Percentiles rank a stretch among this genome's conserved stretches.
phyloP scores from a whole-genome alignment of 2,888 invertebrate species.

The Drosophila mayaguana region DNA sequence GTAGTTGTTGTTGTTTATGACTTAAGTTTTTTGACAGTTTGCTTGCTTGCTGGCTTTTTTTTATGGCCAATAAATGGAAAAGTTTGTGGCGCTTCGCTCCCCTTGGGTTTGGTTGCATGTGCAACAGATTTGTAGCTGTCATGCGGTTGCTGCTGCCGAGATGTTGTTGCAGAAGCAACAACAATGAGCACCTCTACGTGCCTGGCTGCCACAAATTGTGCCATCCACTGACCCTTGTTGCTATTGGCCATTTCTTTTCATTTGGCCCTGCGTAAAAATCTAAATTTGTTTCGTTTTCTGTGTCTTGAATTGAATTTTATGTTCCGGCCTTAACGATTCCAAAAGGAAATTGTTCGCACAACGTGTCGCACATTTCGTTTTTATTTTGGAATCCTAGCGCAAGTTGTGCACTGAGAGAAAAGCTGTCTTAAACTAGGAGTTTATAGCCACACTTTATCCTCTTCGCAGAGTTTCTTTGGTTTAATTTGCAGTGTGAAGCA shows the following conservation, averaged over 20 bases:
- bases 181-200: conserved; percentile 39
- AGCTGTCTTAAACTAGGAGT: neutral
- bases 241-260: conserved; percentile 32
- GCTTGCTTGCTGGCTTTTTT: conserved; percentile 45
- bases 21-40: conserved; percentile 60
- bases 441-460: neutral
- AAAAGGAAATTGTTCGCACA: conserved; percentile 16
- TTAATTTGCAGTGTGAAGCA: no score
- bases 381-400: conserved; percentile 12
- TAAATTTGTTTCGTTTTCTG: conserved; percentile 26
- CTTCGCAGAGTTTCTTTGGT: neutral
- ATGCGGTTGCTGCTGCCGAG: conserved; percentile 24
- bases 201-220: conserved; percentile 30
- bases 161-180: neutral
- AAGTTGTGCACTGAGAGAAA: neutral
- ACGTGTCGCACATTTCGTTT: conserved; percentile 28
- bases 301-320: conserved; percentile 59
- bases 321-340: conserved; percentile 23
- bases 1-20: conserved; percentile 44
- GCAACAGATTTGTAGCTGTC: conserved; percentile 67
- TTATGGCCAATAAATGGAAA: conserved; percentile 66
- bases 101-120: conserved; percentile 55
- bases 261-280: conserved; percentile 9
- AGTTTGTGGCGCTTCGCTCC: conserved; percentile 30
- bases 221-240: conserved; percentile 31